A percentile compares a stretch with the other conserved stretches of the same genome.
These are phyloP conservation scores for Sardinella longiceps DNA, from an alignment of 2,797 vertebrate genomes.

Conservation along the genomic window DNA sequence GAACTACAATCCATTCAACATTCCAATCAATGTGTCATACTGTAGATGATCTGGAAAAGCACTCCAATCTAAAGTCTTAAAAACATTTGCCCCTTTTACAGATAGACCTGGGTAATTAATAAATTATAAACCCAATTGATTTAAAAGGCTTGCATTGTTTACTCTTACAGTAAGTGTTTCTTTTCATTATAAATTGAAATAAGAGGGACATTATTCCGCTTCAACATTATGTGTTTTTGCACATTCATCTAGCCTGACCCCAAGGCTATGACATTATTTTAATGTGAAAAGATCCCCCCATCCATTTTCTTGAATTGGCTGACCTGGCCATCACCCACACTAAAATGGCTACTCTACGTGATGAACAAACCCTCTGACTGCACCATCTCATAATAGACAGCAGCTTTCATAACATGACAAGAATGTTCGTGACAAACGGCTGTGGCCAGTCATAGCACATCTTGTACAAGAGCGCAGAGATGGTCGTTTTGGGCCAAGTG, in stretches of 20 bases:
- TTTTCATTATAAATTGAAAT: neutral
- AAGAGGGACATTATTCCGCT: neutral
- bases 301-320: conserved; percentile 17
- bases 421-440: neutral
- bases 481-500: neutral
- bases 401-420: neutral
- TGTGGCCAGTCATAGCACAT: neutral
- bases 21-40: neutral
- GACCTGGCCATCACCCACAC: neutral
- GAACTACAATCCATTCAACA: neutral
- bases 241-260: neutral
- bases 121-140: neutral
- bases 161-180: neutral
- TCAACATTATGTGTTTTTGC: neutral
- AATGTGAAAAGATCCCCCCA: neutral
- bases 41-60: neutral
- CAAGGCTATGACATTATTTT: neutral
- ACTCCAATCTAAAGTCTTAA: neutral
- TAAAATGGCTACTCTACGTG: conserved; percentile 11
- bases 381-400: conserved; percentile 15
- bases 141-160: neutral
- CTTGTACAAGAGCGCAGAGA: neutral
- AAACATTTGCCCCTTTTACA: neutral
- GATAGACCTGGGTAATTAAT: neutral
- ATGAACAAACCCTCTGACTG: conserved; percentile 11